Base-by-base conservation (phyloP, 1,140 invertebrate species). In the Trialeurodes vaporariorum region DNA sequence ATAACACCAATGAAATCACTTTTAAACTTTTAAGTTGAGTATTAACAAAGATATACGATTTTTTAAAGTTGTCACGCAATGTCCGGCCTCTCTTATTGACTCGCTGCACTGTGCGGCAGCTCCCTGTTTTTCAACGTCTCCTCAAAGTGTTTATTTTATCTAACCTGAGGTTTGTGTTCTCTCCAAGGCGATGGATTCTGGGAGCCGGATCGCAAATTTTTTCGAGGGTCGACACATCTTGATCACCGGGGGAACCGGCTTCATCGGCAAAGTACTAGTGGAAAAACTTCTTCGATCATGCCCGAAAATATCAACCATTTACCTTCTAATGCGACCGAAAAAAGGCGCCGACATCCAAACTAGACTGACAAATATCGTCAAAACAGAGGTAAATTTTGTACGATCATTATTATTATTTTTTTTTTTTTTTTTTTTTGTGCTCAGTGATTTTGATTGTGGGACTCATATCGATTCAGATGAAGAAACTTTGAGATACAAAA, bases 211-310 rank as follows among this genome's bases (percentile, higher is more conserved):
- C 25, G 34, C 25, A 25, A 61, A 68, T 25, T 88, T 85, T 79
- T 88, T 83, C 75, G 68, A 73, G n/a, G 80, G 79, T 2, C 81
- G 82, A 69, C 79, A 77, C 64, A 75, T 89, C 12, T 73, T 85
- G 21, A 72, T 85, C n/a, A 84, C 82, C 2, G 82, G 83, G 1
- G 80, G 75, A 1, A 86, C 86, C 2, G 87, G 87, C 24, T 91
- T 89, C 74, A 81, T 90, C 76, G 88, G 88, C 11, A 91, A 90
- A 76, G 84, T 80, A 60, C 79, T 92, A 1, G 84, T 92, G 0
- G 89, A 92, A 77, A 93, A 92, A 76, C 73, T 91, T 25, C 77
- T 91, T 9, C 81, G 89, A 70, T 89, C 86, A 1, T 94, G 90
- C 78, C 82, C 86, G 0, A 84, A 84, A 1, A 65, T 94, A 2